Base-by-base conservation (phyloP, 2,113 vertebrate species). In the Saguinus midas region DNA sequence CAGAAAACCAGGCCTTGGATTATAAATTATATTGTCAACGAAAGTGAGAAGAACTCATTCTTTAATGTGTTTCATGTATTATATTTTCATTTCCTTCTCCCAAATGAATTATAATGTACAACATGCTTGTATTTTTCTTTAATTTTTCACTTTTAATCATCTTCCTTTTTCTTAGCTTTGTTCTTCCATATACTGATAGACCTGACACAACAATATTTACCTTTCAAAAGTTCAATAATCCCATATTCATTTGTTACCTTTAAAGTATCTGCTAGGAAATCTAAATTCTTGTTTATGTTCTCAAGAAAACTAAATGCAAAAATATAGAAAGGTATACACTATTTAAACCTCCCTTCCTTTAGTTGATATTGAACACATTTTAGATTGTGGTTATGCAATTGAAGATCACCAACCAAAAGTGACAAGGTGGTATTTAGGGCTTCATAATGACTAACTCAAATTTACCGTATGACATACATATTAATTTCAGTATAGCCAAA, bases 1-100 rank as follows among this genome's bases (percentile, higher is more conserved):
- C 83, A 95, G 58, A 97, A 97, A 96, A 20, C 9, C 29, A 95
- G 64, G 86, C 93, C 55, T 52, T 96, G 88, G 14, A 89, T 95
- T 98, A 97, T 98, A 97, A 97, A 97, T 98, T 98, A 96, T 91
- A 98, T 96, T 96, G 94, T 97, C 97, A 97, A 94, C 95, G 76
- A 21, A 95, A 43, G 82, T 81, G 70, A 97, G 94, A 93, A 97
- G 78, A 97, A 93, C 43, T 76, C 98, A 93, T 85, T 97, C 23
- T 76, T 81, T 76, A 58, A 97, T 72, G 95, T 86, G 32, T 96
- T 98, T 97, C 72, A 96, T 97, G 52, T 83, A 96, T 88, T 97
- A 96, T 91, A 94, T 73, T 52, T 97, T 90, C 29, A 83, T 92
- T 82, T 96, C 97, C 75, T 93, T 96, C 97, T 95, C 87, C 73